Percentiles rank a stretch among this genome's conserved stretches.
phyloP scores from a whole-genome alignment of 2,113 vertebrate species.

The Scortum barcoo region DNA sequence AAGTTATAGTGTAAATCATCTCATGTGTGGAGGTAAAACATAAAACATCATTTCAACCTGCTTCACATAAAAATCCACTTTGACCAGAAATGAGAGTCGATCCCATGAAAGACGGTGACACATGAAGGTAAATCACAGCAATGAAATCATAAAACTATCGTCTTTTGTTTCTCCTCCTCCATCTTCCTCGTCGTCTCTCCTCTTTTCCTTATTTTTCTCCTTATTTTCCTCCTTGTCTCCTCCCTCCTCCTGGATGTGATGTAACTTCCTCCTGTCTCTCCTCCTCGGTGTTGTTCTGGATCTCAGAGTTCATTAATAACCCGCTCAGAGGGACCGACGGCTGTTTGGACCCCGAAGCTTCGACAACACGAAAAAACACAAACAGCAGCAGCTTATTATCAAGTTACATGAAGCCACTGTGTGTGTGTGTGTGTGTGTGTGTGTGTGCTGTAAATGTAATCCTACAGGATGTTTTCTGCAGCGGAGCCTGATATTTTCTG shows the following conservation, averaged over 20 bases:
- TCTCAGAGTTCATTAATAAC: constrained; percentile 59
- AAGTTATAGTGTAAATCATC: no score
- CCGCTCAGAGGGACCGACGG: constrained; percentile 53
- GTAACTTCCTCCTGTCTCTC: constrained; percentile 41
- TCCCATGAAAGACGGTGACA: no score
- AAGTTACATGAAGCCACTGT: not conserved
- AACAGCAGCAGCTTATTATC: constrained; percentile 45
- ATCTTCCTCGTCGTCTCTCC: not conserved
- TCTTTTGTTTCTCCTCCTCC: not conserved
- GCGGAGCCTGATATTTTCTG: no score
- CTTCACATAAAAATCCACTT: no score
- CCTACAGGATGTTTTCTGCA: no score
- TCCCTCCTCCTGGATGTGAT: not conserved
- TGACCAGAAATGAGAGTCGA: no score
- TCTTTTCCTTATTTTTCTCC: no score
- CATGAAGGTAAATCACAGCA: no score
- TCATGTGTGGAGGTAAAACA: no score
- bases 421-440: constrained; percentile 35
- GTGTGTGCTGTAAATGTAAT: not conserved
- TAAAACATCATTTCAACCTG: no score
- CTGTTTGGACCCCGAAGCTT: constrained; percentile 64
- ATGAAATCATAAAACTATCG: no score
- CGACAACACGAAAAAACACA: constrained; percentile 53
- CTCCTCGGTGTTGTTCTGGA: constrained; percentile 41
- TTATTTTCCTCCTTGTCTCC: not conserved